phyloP scores from a whole-genome alignment of 2,888 invertebrate species.

The Hirtodrosophila alboralis region DNA sequence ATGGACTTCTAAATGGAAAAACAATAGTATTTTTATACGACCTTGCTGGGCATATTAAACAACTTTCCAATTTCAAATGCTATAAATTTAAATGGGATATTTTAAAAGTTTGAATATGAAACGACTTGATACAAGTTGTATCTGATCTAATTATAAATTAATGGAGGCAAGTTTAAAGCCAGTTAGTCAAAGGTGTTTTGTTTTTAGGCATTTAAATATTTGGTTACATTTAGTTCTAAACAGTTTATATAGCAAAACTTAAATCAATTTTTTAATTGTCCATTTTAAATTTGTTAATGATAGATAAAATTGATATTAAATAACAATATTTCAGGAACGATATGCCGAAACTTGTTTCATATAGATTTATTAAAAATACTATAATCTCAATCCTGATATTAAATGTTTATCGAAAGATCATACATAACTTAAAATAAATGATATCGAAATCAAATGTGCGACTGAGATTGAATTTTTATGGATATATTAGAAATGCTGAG shows the following conservation, averaged over 20 bases:
- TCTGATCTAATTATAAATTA: constrained; percentile 32
- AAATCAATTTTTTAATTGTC: background rate
- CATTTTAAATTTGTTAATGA: background rate
- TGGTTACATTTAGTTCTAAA: background rate
- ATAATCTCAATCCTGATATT: too few relatives aligned
- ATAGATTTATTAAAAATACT: too few relatives aligned
- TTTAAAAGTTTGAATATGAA: constrained; percentile 20
- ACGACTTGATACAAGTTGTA: constrained; percentile 20
- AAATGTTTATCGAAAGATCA: too few relatives aligned
- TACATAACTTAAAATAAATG: too few relatives aligned
- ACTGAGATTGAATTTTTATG: too few relatives aligned
- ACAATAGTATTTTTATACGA: constrained; percentile 32
- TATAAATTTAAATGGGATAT: constrained; percentile 18
- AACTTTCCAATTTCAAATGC: constrained; percentile 53
- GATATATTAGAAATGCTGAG: too few relatives aligned
- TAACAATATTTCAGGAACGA: too few relatives aligned
- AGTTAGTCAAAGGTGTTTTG: constrained; percentile 10
- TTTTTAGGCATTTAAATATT: background rate
- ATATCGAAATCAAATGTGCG: too few relatives aligned
- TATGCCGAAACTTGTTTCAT: too few relatives aligned
- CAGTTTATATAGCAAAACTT: background rate
- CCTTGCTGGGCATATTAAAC: constrained; percentile 36
- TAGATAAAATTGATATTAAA: too few relatives aligned
- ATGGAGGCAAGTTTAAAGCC: constrained; percentile 19
- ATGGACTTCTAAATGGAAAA: constrained; percentile 40